Evolutionary conservation across 2,797 vertebrate genomes (phyloP).

Genomic region (Tadarida brasiliensis): DNA sequence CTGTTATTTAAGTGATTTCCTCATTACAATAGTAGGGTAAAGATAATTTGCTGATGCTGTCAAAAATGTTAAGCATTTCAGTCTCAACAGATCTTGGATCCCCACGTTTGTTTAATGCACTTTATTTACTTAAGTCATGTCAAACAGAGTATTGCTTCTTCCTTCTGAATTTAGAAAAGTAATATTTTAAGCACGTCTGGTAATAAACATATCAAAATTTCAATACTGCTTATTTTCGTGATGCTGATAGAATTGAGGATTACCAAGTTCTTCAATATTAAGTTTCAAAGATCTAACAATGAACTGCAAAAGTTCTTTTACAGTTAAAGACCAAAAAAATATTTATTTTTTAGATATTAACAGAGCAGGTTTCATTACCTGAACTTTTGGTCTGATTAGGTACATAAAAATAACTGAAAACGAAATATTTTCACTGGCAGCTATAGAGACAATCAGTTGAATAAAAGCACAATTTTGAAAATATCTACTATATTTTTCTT

Average conservation of each 20-base stretch:
- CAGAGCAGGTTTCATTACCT: background rate
- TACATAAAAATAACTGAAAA: slow-evolving; percentile 54
- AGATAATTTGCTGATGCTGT: slow-evolving; percentile 84
- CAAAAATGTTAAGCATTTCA: slow-evolving; percentile 77
- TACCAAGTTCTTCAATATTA: slow-evolving; percentile 49
- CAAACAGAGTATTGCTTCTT: slow-evolving; percentile 70
- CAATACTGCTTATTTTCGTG: slow-evolving; percentile 60
- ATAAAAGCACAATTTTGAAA: slow-evolving; percentile 38
- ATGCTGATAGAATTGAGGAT: slow-evolving; percentile 50
- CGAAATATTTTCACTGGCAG: slow-evolving; percentile 32
- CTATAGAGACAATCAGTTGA: background rate
- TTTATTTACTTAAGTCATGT: slow-evolving; percentile 71
- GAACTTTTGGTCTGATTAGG: slow-evolving; percentile 43
- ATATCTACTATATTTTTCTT: slow-evolving; percentile 25
- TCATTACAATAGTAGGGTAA: slow-evolving; percentile 75
- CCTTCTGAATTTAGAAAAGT: slow-evolving; percentile 77
- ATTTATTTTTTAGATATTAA: slow-evolving; percentile 50
- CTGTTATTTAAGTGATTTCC: slow-evolving; percentile 86
- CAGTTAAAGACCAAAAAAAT: slow-evolving; percentile 23
- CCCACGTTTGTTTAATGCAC: slow-evolving; percentile 67
- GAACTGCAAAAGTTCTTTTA: slow-evolving; percentile 58
- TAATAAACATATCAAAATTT: slow-evolving; percentile 69
- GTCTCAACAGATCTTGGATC: slow-evolving; percentile 69
- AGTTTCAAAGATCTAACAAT: slow-evolving; percentile 59
- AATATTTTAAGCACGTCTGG: slow-evolving; percentile 78